These are phyloP conservation scores for Peromyscus aztecus DNA, from an alignment of 2,797 vertebrate genomes.

Conservation along the genomic window DNA sequence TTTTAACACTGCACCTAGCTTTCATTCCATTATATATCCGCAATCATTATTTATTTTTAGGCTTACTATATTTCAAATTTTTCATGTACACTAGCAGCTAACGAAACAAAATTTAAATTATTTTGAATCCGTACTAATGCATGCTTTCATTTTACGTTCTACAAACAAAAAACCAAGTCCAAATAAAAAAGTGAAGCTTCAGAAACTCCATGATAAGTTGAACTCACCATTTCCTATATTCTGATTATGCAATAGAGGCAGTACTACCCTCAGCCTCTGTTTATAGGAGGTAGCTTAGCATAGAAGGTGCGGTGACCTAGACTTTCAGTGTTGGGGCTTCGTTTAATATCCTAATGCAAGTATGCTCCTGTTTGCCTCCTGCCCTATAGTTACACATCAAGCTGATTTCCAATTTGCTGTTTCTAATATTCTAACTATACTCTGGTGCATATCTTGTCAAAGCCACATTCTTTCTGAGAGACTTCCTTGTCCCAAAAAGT, in stretches of 20 bases:
- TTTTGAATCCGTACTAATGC: not conserved
- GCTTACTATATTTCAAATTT: not conserved
- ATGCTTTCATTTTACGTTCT: slow-evolving; percentile 31
- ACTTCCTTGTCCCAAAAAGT: not conserved
- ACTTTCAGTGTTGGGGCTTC: slow-evolving; percentile 10
- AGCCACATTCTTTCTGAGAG: not conserved
- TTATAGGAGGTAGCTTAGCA: not conserved
- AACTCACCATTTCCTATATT: not conserved
- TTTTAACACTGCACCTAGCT: not conserved
- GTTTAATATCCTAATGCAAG: not conserved
- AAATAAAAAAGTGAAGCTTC: not conserved
- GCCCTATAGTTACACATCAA: not conserved
- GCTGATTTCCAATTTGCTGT: not conserved
- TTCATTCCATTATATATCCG: not conserved
- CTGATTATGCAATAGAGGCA: not conserved
- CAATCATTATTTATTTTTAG: not conserved
- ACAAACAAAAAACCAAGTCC: not conserved
- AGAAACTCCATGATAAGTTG: not conserved
- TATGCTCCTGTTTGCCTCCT: not conserved
- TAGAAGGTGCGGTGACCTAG: not conserved
- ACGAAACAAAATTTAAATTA: not conserved
- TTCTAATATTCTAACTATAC: not conserved
- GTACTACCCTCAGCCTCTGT: not conserved
- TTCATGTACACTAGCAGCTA: not conserved
- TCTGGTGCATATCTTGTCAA: not conserved